These are phyloP conservation scores for Sogatella furcifera DNA, from an alignment of 1,140 invertebrate genomes.

Conservation along the genomic window DNA sequence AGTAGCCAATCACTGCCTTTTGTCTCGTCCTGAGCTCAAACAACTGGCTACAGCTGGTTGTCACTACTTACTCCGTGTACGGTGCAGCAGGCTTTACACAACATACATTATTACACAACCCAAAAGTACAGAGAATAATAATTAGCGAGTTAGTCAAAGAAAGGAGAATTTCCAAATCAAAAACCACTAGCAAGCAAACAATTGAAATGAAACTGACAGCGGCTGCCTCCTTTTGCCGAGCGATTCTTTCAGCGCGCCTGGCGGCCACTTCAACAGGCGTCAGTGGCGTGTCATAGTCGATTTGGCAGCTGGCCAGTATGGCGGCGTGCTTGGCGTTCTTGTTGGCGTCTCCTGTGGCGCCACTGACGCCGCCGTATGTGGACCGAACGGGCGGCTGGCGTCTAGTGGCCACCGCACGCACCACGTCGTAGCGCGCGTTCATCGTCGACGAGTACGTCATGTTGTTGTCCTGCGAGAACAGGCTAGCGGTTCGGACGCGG, in stretches of 20 bases:
- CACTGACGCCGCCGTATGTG: constrained; percentile 37
- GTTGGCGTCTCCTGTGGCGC: no score
- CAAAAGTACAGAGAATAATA: no score
- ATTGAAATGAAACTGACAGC: constrained; percentile 8
- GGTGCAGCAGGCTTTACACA: no score
- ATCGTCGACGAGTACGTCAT: constrained; percentile 57
- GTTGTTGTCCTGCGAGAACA: constrained; percentile 77
- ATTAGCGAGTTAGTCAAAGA: no score
- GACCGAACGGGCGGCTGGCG: constrained; percentile 62
- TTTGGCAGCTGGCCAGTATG: constrained; percentile 68
- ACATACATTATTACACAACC: no score
- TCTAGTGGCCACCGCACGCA: constrained; percentile 58
- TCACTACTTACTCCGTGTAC: no score
- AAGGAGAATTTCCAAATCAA: no score
- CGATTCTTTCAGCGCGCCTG: constrained; percentile 70
- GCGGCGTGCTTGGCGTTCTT: constrained; percentile 79
- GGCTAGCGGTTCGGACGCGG: constrained; percentile 66
- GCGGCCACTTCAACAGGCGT: constrained; percentile 75
- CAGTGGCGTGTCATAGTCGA: constrained; percentile 76
- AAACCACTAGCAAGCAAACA: no score
- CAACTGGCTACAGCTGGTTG: no score
- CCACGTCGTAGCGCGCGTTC: constrained; percentile 63
- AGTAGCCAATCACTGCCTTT: no score
- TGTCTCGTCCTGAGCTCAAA: no score
- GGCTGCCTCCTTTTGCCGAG: constrained; percentile 54